Evolutionary conservation across 1,140 invertebrate species (phyloP).

Genomic region (Drosophila paulistorum): DNA sequence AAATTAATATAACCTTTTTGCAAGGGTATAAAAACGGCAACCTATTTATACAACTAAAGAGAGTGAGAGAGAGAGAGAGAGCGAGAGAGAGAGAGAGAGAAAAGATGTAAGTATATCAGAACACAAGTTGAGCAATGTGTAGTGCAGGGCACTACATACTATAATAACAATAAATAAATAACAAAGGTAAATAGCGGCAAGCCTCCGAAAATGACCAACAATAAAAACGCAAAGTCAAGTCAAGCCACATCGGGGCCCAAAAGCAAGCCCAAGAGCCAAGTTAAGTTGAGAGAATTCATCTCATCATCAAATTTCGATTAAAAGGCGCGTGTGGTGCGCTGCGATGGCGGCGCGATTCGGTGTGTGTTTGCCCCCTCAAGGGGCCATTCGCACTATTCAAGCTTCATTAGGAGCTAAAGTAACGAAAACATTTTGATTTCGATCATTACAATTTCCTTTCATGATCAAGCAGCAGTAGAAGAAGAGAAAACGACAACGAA

Average conservation of each 20-base stretch:
- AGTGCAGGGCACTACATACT: constrained; percentile 26
- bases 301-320: constrained; percentile 82
- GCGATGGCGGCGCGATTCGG: constrained; percentile 28
- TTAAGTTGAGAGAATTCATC: constrained; percentile 44
- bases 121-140: constrained; percentile 57
- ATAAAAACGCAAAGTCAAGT: constrained; percentile 37
- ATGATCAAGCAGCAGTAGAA: constrained; percentile 30
- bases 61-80: background rate
- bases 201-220: constrained; percentile 54
- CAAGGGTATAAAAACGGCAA: constrained; percentile 2
- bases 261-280: constrained; percentile 44
- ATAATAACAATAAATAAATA: constrained; percentile 80
- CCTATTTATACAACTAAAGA: constrained; percentile 69
- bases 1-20: too few relatives aligned
- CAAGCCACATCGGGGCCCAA: background rate
- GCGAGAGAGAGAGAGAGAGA: background rate
- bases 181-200: constrained; percentile 75
- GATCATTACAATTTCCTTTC: constrained; percentile 81
- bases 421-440: constrained; percentile 81
- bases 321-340: constrained; percentile 65
- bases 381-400: constrained; percentile 79
- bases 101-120: constrained; percentile 50
- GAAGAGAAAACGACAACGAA: constrained; percentile 5
- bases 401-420: constrained; percentile 80
- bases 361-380: constrained; percentile 39